Base-by-base conservation (phyloP, 2,113 vertebrate genomes). In the Spea multiplicata region DNA sequence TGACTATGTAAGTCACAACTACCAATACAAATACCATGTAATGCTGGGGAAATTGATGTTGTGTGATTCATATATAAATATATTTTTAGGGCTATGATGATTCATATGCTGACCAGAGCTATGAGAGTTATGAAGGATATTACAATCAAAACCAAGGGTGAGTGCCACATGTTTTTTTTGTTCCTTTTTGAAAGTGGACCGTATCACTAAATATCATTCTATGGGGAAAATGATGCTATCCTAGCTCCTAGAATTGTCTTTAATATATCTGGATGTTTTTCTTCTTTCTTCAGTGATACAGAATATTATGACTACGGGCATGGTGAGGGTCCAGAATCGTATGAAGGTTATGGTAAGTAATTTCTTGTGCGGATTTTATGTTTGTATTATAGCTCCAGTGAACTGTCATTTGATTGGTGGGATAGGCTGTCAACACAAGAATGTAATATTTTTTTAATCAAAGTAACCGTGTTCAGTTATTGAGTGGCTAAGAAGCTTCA, bases 291-390 rank as follows among this genome's bases (percentile, higher is more conserved):
- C 89, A 99, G 97, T 81, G 96, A 98, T 46, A 97, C 96, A 70
- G 96, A 99, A 85, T 99, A 99, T 89, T 98, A 98, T 84, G 97
- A 99, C 86, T 99, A 99, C 57, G 96, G 96, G 84, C 97, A 99
- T 3, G 97, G 97, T 79, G 97, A 99, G 78, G 91, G 94, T 71
- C 95, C 95, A 84, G 96, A 98, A 59, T 88, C 93, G 44, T 99
- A 98, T 52, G 95, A 97, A 85, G 87, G 93, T 80, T 99, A 99
- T 83, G 93, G 97, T 98, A 93, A 86, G 90, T 48, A 9, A 9
- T 5, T n/a, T 55, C 5, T 52, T 30, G 30, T 30, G 30, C 2
- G 30, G 30, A 30, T 30, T 30, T 30, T 30, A 30, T 30, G 30
- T 30, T 30, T 30, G 30, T 30, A 30, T 30, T 30, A 30, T 30